phyloP scores from a whole-genome alignment of 2,888 invertebrate species.

The Philereme transversata region DNA sequence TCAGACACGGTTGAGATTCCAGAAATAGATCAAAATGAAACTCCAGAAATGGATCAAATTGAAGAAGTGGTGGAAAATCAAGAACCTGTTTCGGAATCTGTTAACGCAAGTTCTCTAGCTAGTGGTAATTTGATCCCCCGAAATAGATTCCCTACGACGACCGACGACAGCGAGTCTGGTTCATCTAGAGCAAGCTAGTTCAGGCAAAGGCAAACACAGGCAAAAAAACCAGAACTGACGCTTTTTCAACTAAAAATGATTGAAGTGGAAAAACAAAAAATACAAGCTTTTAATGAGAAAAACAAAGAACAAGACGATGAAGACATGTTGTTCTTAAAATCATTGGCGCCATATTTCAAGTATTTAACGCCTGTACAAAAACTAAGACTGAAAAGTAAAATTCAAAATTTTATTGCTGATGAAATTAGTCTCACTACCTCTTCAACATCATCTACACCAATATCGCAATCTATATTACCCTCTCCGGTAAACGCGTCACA shows the following conservation, averaged over 20 bases:
- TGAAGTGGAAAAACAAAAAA: conserved; percentile 27
- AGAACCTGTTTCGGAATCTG: conserved; percentile 30
- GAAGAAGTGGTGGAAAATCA: conserved; percentile 26
- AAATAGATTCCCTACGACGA: conserved; percentile 23
- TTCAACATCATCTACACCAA: conserved; percentile 21
- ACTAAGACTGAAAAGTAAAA: conserved; percentile 29
- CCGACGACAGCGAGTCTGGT: conserved; percentile 17
- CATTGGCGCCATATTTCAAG: conserved; percentile 25
- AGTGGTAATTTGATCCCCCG: conserved; percentile 20
- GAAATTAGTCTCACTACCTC: conserved; percentile 24
- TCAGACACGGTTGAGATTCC: conserved; percentile 18
- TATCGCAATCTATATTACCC: conserved; percentile 26
- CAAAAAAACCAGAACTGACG: conserved; percentile 12
- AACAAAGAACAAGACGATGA: conserved; percentile 13
- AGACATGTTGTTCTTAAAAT: conserved; percentile 27
- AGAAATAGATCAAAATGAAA: conserved; percentile 26
- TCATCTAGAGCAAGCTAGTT: conserved; percentile 14
- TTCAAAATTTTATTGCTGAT: conserved; percentile 27
- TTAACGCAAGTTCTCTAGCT: conserved; percentile 17
- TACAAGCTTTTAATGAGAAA: conserved; percentile 27
- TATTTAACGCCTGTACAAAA: conserved; percentile 29
- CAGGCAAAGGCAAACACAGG: conserved; percentile 12
- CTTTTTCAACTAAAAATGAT: conserved; percentile 19
- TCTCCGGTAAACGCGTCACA: conserved; percentile 25
- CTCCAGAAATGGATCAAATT: conserved; percentile 26